Conservation (phyloP, 2,113 vertebrate genomes). For the Atrichornis clamosus region DNA sequence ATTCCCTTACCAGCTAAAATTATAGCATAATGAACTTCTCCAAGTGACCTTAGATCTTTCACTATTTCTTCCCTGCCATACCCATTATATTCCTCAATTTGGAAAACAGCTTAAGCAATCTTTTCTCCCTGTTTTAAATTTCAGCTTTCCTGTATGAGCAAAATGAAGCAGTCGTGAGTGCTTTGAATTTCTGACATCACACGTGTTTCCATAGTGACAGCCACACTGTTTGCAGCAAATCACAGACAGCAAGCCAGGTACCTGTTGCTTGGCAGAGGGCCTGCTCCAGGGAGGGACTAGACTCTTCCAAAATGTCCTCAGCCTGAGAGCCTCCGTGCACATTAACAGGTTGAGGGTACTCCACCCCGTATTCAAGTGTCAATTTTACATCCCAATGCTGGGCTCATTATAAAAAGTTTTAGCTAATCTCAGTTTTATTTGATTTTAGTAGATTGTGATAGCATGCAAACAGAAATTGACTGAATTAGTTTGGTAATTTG, state of each 20-base stretch:
- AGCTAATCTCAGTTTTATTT: neutral
- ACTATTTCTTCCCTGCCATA: neutral
- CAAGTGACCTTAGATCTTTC: neutral
- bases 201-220: neutral
- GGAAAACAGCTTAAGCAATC: neutral
- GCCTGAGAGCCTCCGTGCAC: neutral
- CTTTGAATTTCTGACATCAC: slow-evolving; percentile 25
- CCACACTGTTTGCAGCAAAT: neutral
- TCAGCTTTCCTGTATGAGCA: neutral
- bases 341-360: neutral
- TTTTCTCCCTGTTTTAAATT: neutral
- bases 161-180: neutral
- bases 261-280: neutral
- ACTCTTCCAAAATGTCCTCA: neutral
- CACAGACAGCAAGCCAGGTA: neutral
- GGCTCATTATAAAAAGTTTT: neutral
- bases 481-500: neutral
- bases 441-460: neutral
- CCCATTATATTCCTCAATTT: neutral
- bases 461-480: neutral
- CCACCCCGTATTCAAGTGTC: neutral
- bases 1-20: neutral
- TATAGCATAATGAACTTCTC: neutral
- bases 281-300: neutral
- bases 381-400: neutral